Conservation (phyloP, 1,140 invertebrate genomes). For the Atta cephalotes region DNA sequence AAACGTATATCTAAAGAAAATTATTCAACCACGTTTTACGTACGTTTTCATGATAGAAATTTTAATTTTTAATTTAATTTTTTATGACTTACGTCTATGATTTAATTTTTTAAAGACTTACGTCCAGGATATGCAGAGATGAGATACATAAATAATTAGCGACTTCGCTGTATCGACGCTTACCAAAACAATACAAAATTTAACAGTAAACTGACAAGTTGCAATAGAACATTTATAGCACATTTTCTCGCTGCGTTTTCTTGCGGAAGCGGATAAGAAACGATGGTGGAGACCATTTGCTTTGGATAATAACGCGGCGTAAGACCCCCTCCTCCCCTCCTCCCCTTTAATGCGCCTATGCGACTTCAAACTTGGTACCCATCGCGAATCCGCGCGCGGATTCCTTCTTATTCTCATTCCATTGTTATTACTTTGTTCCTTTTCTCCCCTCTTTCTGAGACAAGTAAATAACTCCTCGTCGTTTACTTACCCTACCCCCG, state of each 20-base stretch:
- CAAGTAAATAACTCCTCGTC: conserved; percentile 84
- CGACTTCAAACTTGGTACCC: conserved; percentile 68
- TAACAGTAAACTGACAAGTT: too few species aligned
- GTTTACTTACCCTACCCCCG: conserved; percentile 82
- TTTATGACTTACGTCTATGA: too few species aligned
- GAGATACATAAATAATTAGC: too few species aligned
- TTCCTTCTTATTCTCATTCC: conserved; percentile 82
- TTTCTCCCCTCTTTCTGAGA: conserved; percentile 76
- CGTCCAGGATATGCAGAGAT: too few species aligned
- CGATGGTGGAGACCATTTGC: conserved; percentile 49
- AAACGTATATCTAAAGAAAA: too few species aligned
- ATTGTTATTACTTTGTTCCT: conserved; percentile 83
- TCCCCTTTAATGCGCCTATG: conserved; percentile 68
- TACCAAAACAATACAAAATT: too few species aligned
- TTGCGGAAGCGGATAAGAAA: conserved; percentile 58
- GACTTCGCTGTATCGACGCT: too few species aligned
- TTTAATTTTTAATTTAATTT: too few species aligned
- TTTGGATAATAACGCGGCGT: conserved; percentile 67
- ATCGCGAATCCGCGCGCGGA: conserved; percentile 66
- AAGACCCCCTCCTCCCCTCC: background rate
- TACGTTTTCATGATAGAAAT: too few species aligned
- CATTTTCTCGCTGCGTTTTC: background rate
- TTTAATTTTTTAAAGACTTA: too few species aligned
- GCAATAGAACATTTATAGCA: too few species aligned
- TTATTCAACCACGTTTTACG: too few species aligned